Evolutionary conservation across 2,113 vertebrate species (phyloP).

Genomic region (Microcebus ravelobensis): DNA sequence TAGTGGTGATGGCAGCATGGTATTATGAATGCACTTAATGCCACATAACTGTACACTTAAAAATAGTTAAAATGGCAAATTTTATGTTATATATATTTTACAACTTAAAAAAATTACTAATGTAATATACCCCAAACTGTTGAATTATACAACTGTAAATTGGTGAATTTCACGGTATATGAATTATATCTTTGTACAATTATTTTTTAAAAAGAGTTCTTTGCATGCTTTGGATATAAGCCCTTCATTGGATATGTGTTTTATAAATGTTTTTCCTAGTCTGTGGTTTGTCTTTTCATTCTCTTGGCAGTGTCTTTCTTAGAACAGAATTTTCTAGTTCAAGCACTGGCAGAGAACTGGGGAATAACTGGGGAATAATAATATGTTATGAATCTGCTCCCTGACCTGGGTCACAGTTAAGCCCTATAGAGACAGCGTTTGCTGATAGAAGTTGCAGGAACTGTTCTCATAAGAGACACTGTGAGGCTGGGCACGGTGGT

Average conservation of each 20-base stretch:
- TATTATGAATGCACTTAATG: neutral
- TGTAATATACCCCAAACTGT: neutral
- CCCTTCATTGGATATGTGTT: neutral
- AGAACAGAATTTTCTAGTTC: neutral
- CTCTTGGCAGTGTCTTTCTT: neutral
- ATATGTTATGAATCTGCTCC: neutral
- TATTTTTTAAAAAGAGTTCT: slow-evolving; percentile 20
- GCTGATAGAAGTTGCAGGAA: neutral
- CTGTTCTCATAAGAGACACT: neutral
- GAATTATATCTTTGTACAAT: slow-evolving; percentile 8
- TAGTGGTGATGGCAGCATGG: neutral
- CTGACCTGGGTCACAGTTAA: neutral
- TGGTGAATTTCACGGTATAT: neutral
- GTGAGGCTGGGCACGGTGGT: neutral
- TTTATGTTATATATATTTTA: neutral
- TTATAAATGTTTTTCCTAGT: neutral
- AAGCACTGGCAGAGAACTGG: neutral
- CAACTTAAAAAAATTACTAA: slow-evolving; percentile 14
- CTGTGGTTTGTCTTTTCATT: slow-evolving; percentile 12
- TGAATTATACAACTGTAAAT: neutral
- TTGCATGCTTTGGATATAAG: neutral
- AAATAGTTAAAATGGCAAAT: neutral
- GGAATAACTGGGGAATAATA: neutral
- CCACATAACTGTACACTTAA: neutral
- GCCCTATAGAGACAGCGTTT: neutral